Evolutionary conservation across 2,888 invertebrate species (phyloP).

Genomic region (Norana najaformis): DNA sequence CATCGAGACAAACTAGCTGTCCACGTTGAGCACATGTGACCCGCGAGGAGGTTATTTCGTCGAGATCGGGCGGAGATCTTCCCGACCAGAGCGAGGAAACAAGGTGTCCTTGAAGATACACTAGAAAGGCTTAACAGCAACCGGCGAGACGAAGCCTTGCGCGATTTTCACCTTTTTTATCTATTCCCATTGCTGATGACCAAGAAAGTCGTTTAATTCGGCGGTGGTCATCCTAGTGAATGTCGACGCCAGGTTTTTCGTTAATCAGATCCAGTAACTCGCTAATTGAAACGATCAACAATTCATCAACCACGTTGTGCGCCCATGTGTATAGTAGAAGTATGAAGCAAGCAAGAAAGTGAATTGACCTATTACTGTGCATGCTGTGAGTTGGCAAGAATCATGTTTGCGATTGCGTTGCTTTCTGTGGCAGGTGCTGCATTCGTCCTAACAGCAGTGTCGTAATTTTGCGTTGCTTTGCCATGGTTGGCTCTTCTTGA

Average conservation of each 20-base stretch:
- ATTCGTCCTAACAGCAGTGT: background rate
- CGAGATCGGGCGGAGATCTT: too few relatives aligned
- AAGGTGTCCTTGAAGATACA: background rate
- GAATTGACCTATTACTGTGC: background rate
- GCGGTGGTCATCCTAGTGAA: background rate
- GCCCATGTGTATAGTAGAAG: background rate
- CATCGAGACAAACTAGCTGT: background rate
- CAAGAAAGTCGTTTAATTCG: background rate
- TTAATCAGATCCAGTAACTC: background rate
- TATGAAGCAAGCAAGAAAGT: too few relatives aligned
- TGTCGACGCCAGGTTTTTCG: background rate
- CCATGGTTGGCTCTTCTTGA: background rate
- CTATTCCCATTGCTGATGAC: background rate
- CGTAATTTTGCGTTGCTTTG: background rate
- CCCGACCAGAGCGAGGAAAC: too few relatives aligned
- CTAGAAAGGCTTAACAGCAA: background rate
- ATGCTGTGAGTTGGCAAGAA: background rate
- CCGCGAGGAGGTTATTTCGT: too few relatives aligned
- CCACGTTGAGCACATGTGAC: too few relatives aligned
- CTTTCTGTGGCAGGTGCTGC: background rate
- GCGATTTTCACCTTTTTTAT: background rate
- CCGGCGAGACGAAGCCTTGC: background rate
- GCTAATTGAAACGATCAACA: background rate
- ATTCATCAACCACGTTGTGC: background rate
- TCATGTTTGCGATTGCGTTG: background rate